These are phyloP conservation scores for Mesorhabditis spiculigera DNA, from an alignment of 2,888 invertebrate genomes.

Conservation along the genomic window DNA sequence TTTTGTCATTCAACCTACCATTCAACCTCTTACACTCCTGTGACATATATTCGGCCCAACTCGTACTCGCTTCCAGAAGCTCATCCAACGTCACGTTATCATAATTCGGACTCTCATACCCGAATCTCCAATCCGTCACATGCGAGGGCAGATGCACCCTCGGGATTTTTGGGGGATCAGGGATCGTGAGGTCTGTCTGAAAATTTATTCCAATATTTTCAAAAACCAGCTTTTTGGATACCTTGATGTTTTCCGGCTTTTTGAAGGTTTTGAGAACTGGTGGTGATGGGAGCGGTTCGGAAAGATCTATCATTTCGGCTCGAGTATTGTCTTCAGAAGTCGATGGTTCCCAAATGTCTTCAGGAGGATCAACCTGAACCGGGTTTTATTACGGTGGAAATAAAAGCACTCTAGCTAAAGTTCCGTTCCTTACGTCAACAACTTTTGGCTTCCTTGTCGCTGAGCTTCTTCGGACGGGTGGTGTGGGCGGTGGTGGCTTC, in stretches of 20 bases:
- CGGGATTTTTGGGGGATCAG: not conserved
- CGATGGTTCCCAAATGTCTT: not conserved
- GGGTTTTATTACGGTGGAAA: too few relatives aligned
- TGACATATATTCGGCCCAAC: constrained; percentile 17
- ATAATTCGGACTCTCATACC: constrained; percentile 10
- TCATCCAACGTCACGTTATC: constrained; percentile 17
- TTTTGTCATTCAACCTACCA: constrained; percentile 7
- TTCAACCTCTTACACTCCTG: constrained; percentile 7
- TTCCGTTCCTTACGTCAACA: not conserved
- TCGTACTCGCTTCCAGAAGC: constrained; percentile 14
- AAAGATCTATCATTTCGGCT: not conserved
- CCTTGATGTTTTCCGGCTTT: not conserved
- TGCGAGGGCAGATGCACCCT: not conserved
- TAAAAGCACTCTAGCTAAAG: not conserved
- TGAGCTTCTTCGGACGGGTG: not conserved
- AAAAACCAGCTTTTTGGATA: too few relatives aligned
- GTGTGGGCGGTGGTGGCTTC: not conserved
- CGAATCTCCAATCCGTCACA: not conserved
- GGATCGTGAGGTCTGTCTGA: not conserved
- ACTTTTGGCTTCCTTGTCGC: not conserved
- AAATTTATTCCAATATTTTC: not conserved
- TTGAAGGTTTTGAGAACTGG: not conserved
- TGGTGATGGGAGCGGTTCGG: constrained; percentile 1
- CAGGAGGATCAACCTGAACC: not conserved
- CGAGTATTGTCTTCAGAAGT: not conserved